Evolutionary conservation across 2,797 vertebrate species (phyloP).

Genomic region (Trichosurus vulpecula): DNA sequence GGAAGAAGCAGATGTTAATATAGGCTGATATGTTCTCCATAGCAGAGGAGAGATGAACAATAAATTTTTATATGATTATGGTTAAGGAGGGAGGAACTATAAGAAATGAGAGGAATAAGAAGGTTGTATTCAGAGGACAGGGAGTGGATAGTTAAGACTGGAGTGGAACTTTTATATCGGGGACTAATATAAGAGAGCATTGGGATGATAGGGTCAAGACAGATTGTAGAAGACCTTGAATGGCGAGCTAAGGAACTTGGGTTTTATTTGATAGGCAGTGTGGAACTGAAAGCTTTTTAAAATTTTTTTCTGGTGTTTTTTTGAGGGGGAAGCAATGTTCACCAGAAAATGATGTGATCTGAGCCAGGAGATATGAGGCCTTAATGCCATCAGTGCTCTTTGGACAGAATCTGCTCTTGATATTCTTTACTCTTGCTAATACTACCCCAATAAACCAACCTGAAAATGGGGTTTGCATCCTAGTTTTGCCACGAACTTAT

Average conservation of each 20-base stretch:
- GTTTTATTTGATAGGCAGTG: neutral
- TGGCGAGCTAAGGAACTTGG: neutral
- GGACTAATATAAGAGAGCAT: neutral
- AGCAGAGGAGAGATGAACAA: neutral
- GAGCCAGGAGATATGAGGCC: neutral
- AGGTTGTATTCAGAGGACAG: neutral
- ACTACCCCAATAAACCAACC: neutral
- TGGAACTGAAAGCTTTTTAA: neutral
- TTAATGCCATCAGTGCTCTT: neutral
- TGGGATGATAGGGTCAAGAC: neutral
- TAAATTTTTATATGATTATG: neutral
- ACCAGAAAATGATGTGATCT: neutral
- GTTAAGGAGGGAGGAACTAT: neutral
- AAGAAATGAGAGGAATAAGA: neutral
- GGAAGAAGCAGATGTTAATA: neutral
- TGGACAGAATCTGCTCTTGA: neutral
- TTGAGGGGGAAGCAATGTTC: neutral
- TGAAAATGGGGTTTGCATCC: neutral
- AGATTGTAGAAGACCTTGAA: neutral
- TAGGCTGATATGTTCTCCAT: neutral
- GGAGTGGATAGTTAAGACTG: neutral
- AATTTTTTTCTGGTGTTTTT: neutral
- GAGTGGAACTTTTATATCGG: neutral
- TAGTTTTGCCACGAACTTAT: neutral
- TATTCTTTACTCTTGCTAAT: neutral